These are phyloP conservation scores for Microctenopoma steveboyesi DNA, from an alignment of 2,797 vertebrate species.

Conservation along the genomic window DNA sequence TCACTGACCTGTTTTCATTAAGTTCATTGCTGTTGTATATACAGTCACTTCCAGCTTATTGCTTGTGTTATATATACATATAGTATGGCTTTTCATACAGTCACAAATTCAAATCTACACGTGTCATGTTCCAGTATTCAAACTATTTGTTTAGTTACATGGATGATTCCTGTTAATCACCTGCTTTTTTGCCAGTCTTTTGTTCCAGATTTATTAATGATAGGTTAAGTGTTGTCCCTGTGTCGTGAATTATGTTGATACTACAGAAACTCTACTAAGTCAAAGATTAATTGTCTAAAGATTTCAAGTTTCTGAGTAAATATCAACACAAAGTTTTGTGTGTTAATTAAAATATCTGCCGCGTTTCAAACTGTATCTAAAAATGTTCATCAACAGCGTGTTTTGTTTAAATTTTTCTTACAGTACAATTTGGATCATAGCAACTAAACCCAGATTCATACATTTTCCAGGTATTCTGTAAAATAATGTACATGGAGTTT, in stretches of 20 bases:
- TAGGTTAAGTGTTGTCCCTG: too few species aligned
- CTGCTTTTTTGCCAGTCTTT: neutral
- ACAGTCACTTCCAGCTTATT: neutral
- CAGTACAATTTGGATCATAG: neutral
- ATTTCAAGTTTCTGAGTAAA: too few species aligned
- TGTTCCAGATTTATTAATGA: too few species aligned
- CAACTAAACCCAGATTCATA: neutral
- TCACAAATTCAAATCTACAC: neutral
- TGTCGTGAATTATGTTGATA: too few species aligned
- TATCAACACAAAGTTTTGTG: too few species aligned
- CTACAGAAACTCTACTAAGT: too few species aligned
- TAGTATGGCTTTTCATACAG: neutral
- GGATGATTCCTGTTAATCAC: neutral
- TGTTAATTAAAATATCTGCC: too few species aligned
- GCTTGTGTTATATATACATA: too few species aligned
- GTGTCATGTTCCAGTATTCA: neutral
- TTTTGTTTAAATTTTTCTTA: neutral
- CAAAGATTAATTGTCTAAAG: too few species aligned
- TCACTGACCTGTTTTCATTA: neutral
- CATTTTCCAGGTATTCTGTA: neutral
- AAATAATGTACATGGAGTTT: neutral
- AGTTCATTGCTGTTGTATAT: neutral
- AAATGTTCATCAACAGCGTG: neutral
- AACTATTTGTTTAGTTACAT: neutral
- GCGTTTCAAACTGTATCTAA: neutral